Evolutionary conservation across 2,113 vertebrate species (phyloP), one percentile per base, ranked within the genome.

Genomic region (Peucedramus taeniatus): DNA sequence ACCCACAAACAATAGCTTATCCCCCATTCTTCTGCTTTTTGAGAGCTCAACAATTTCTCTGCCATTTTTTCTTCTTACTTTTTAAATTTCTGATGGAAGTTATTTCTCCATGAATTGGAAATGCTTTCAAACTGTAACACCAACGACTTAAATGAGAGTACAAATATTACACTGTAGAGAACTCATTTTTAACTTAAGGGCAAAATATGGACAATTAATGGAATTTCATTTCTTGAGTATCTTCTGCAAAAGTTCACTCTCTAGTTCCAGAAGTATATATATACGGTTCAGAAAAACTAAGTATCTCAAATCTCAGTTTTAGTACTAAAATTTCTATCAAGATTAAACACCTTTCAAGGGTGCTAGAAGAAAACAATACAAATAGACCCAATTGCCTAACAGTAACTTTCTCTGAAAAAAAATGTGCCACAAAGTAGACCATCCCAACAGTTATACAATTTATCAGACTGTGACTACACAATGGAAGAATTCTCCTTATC

Each of bases 1-100:
- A 94, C 21, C 3, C 57, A 91, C 57, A 89, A 95, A 95, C 77
- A 95, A 89, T 4, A 83, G 79, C 49, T 79, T 54, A 81, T 45
- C 44, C 65, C 84, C 28, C 14, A 49, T 56, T 72, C 47, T 70
- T 78, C 47, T 49, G 35, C 70, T 72, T 91, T 28, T 26, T 83
- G 66, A 35, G 27, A 83, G 47, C 33, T 92, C 72, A 77, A 2
- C 22, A n/a, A 40, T 66, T 93, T 83, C 80, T 76, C 60, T 75
- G 18, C 91, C 26, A 63, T 69, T 61, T 82, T 74, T 71, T 77
- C 54, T 35, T 66, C 13, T 33, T 45, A 53, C 12, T 69, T 64
- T 56, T 85, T 60, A 18, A 28, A 85, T 86, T 45, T 85, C 53
- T 40, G 31, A 57, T 53, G 7, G 44, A 65, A 53, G 28, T 35